Percentiles rank a stretch among this genome's conserved stretches.
phyloP scores from a whole-genome alignment of 2,888 invertebrate species.

The Blastobasis lacticolella region DNA sequence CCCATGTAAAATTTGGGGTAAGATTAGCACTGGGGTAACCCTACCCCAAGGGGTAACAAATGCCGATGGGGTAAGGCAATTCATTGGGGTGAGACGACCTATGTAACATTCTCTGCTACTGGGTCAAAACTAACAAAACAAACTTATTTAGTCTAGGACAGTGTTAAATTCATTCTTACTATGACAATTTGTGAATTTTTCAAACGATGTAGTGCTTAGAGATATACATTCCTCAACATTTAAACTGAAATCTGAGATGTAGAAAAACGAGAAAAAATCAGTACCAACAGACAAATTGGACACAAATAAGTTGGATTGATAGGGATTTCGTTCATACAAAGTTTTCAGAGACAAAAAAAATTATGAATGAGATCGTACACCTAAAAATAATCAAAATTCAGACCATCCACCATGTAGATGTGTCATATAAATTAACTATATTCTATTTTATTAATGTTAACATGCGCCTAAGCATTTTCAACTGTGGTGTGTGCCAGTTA shows the following conservation, averaged over 20 bases:
- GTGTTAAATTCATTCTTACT: no score
- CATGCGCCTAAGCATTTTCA: not conserved
- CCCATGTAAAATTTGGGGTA: not conserved
- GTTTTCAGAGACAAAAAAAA: constrained; percentile 2
- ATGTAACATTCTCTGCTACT: no score
- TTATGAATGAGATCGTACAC: constrained; percentile 11
- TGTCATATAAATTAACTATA: constrained; percentile 11
- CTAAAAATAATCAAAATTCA: constrained; percentile 9
- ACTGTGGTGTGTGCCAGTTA: not conserved
- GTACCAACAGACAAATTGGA: no score
- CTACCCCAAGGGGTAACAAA: no score
- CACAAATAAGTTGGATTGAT: no score
- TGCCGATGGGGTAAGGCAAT: no score
- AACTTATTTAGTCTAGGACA: no score
- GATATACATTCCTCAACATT: not conserved
- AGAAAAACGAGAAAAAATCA: not conserved
- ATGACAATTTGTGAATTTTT: no score
- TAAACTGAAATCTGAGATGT: not conserved
- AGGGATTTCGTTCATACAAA: not conserved
- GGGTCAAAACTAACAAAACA: no score
- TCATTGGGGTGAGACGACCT: no score
- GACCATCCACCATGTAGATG: constrained; percentile 20
- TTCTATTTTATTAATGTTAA: not conserved
- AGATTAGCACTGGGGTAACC: not conserved
- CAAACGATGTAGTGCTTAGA: no score